Base-by-base conservation (phyloP, 2,888 invertebrate genomes). In the Drosophila buzzatii region DNA sequence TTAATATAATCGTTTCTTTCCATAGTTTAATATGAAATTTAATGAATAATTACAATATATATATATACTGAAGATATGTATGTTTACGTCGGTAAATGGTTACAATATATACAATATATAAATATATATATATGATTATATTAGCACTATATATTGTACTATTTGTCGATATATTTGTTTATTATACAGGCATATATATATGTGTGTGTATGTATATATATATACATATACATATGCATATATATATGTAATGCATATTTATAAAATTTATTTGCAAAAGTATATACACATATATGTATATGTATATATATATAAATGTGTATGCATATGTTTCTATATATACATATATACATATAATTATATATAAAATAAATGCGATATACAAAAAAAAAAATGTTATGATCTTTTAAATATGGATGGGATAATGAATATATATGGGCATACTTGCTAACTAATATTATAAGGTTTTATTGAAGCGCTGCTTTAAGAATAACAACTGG, bases 1-100 rank as follows among this genome's bases (percentile, higher is more conserved):
- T 85, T 80, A 78, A 90, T 88, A 85, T 85, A 87, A 87, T 85
- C 77, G 85, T 89, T 85, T 89, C 83, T 88, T 88, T 87, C 83
- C 85, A 88, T 90, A 87, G 86, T 82, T 85, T 85, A 82, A 88
- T 85, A 86, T 85, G 72, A 83, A 84, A 85, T 79, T 79, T 73
- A 79, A 67, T 73, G 52, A 59, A 79, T 61, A 66, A 75, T 64
- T n/a, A 67, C 10, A 58, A 66, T 63, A 60, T 27, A 27, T 63
- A 60, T 64, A 18, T 62, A 33, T 67, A 69, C 68, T 63, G 59
- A 57, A 70, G 45, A 61, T 49, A 76, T 73, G 70, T 73, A 78
- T 88, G 86, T 85, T 85, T 86, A 89, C 73, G 78, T 71, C 76
- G 82, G 81, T 81, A 83, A 83, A 84, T 83, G 84, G 84, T 82